Evolutionary conservation across 2,113 vertebrate species (phyloP).

Genomic region (Dendrocopos noguchii): DNA sequence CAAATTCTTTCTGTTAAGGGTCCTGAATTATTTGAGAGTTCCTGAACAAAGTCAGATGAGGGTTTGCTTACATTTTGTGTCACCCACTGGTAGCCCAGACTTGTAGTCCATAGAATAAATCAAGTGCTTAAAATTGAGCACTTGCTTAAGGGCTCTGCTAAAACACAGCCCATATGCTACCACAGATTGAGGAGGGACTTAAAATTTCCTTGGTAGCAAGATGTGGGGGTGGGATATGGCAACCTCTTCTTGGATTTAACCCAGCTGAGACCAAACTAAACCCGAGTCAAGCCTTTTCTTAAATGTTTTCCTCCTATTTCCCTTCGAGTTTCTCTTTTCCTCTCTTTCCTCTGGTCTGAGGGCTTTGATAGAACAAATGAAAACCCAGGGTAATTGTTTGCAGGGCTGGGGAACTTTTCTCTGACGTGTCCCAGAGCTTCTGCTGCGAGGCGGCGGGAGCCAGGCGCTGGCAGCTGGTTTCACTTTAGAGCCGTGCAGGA

Average conservation of each 20-base stretch:
- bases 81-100: background rate
- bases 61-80: background rate
- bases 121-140: background rate
- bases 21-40: background rate
- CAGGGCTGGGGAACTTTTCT: constrained; percentile 25
- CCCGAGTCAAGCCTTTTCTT: background rate
- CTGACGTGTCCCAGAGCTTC: constrained; percentile 33
- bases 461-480: constrained; percentile 82
- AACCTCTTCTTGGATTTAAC: background rate
- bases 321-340: background rate
- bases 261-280: background rate
- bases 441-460: background rate
- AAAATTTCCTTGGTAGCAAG: background rate
- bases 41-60: background rate
- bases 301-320: background rate
- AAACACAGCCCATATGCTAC: background rate
- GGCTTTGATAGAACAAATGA: background rate
- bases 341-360: background rate
- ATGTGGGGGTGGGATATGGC: background rate
- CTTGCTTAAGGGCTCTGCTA: background rate
- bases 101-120: background rate
- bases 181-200: background rate
- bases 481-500: constrained; percentile 77
- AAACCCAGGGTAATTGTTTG: constrained; percentile 33
- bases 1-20: background rate